phyloP scores from a whole-genome alignment of 2,113 vertebrate genomes.

The Collichthys lucidus region DNA sequence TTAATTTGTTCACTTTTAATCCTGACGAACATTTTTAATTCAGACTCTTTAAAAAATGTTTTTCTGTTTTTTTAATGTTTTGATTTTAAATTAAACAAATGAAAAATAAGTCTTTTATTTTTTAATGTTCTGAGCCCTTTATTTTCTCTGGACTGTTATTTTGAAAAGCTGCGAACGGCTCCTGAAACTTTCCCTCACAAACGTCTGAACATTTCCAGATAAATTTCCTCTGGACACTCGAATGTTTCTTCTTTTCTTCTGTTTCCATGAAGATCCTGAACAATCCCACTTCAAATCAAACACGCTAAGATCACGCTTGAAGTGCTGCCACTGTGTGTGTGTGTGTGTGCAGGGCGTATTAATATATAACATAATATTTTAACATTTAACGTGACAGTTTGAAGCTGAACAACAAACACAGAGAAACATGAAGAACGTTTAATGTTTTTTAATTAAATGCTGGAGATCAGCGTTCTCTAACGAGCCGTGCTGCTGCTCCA shows the following conservation, averaged over 20 bases:
- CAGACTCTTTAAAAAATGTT: too few relatives aligned
- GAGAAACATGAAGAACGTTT: neutral
- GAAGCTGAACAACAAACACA: neutral
- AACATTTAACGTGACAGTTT: neutral
- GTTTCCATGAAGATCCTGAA: neutral
- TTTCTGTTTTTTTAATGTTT: neutral
- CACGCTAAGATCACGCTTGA: neutral
- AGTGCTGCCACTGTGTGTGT: constrained; percentile 12
- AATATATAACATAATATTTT: too few relatives aligned
- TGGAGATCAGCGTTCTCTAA: neutral
- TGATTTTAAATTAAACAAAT: neutral
- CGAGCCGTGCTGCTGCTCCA: neutral
- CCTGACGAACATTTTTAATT: neutral
- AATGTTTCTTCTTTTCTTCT: neutral
- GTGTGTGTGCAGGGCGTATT: constrained; percentile 6
- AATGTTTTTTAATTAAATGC: too few relatives aligned
- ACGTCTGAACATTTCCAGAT: neutral
- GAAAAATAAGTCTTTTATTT: too few relatives aligned
- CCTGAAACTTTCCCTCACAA: neutral
- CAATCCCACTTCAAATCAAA: neutral
- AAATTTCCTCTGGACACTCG: too few relatives aligned
- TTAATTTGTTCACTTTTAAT: neutral
- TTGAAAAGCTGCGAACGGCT: neutral
- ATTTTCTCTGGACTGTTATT: neutral
- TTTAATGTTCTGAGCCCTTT: neutral